A percentile compares a stretch with the other conserved stretches of the same genome.
These are phyloP conservation scores for Gavialis gangeticus DNA, from an alignment of 2,113 vertebrate genomes.

Conservation along the genomic window DNA sequence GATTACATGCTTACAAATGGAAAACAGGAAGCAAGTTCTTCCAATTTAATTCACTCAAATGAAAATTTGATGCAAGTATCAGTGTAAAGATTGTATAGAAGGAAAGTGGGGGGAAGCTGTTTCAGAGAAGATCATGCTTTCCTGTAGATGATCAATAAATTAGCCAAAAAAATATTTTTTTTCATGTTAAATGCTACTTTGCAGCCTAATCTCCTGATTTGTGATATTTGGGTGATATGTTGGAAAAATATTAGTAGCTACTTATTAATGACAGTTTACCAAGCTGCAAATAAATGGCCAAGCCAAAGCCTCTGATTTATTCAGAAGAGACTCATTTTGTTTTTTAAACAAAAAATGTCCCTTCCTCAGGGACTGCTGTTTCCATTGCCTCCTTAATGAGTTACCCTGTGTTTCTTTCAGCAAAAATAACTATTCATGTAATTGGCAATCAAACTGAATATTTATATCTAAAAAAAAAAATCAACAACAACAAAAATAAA, in stretches of 20 bases:
- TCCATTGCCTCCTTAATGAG: background rate
- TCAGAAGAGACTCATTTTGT: background rate
- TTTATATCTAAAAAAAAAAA: background rate
- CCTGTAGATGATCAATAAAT: background rate
- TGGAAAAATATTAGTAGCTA: background rate
- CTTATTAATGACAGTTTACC: background rate
- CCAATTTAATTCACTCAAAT: background rate
- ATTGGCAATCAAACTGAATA: background rate
- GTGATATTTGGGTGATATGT: background rate
- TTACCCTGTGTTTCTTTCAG: background rate
- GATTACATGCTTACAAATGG: background rate
- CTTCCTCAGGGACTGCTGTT: background rate
- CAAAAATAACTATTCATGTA: background rate
- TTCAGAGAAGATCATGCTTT: background rate
- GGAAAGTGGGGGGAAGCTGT: background rate
- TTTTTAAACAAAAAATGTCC: background rate
- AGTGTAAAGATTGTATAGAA: background rate
- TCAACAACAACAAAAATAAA: background rate
- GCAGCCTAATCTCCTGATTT: background rate
- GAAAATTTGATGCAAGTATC: background rate
- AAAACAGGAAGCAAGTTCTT: background rate
- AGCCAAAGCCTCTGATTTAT: accelerated
- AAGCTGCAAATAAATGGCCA: background rate
- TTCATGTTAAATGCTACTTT: background rate
- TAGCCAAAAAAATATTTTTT: background rate